A percentile compares a stretch with the other conserved stretches of the same genome.
Conservation (phyloP, 2,797 vertebrate species). For the Oryzias sinensis region DNA sequence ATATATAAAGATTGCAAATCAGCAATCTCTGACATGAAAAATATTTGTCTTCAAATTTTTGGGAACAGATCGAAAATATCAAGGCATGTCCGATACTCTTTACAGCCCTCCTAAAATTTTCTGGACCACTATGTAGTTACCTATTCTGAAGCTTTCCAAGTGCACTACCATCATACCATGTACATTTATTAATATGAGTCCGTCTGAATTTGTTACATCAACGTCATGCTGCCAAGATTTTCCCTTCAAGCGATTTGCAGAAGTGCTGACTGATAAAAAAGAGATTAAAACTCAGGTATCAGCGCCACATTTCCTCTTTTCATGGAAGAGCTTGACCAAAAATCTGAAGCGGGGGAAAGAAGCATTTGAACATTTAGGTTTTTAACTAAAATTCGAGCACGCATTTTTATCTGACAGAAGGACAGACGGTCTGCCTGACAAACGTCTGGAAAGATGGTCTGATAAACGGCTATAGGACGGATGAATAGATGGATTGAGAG, state of each 20-base stretch:
- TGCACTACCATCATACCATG: no score
- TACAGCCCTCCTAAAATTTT: no score
- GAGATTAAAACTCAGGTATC: background rate
- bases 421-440: conserved; percentile 10
- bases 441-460: conserved; percentile 38
- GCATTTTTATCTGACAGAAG: conserved; percentile 4
- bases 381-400: conserved; percentile 5
- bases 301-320: background rate
- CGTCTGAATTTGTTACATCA: background rate
- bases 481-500: conserved; percentile 20
- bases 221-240: background rate
- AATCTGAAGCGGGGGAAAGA: conserved; percentile 12
- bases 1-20: no score
- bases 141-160: no score
- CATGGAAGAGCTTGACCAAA: background rate
- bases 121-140: no score
- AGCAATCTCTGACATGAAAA: no score
- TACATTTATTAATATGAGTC: background rate
- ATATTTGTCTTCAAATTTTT: no score
- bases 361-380: conserved; percentile 26
- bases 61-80: no score
- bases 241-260: background rate
- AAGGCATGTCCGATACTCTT: no score
- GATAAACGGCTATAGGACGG: conserved; percentile 42
- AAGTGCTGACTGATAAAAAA: background rate